Evolutionary conservation across 2,888 invertebrate species (phyloP).

Genomic region (Sphaeridia pumilis): DNA sequence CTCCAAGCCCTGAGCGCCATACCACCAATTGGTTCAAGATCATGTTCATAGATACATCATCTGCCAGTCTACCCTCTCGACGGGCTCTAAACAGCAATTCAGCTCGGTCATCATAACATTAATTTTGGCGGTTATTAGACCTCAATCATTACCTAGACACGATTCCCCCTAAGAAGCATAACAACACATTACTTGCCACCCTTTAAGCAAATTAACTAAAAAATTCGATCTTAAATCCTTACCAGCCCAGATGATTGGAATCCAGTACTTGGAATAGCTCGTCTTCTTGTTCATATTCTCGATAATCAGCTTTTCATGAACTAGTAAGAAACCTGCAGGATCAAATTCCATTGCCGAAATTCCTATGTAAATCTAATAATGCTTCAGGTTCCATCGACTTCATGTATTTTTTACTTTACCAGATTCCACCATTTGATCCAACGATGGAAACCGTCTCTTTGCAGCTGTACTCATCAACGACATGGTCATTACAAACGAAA

Average conservation of each 20-base stretch:
- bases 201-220: too few species aligned
- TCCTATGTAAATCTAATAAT: too few species aligned
- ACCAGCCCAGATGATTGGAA: slow-evolving; percentile 81
- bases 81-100: slow-evolving; percentile 11
- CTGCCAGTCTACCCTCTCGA: slow-evolving; percentile 6
- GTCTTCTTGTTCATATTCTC: slow-evolving; percentile 66
- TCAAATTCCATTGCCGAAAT: too few species aligned
- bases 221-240: not conserved
- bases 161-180: not conserved
- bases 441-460: slow-evolving; percentile 73
- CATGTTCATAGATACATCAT: slow-evolving; percentile 12
- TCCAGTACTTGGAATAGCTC: slow-evolving; percentile 53
- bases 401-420: too few species aligned
- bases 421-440: slow-evolving; percentile 69
- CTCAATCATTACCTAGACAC: slow-evolving; percentile 2
- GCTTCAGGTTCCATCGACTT: too few species aligned
- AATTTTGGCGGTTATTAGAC: too few species aligned
- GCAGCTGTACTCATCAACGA: slow-evolving; percentile 75
- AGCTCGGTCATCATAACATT: slow-evolving; percentile 17
- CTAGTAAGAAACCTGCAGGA: slow-evolving; percentile 57
- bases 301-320: slow-evolving; percentile 66
- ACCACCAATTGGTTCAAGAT: slow-evolving; percentile 8
- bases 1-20: slow-evolving; percentile 21
- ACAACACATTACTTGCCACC: too few species aligned
- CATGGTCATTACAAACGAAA: slow-evolving; percentile 71